phyloP scores from a whole-genome alignment of 2,797 vertebrate species.

The Gadopsis marmoratus region DNA sequence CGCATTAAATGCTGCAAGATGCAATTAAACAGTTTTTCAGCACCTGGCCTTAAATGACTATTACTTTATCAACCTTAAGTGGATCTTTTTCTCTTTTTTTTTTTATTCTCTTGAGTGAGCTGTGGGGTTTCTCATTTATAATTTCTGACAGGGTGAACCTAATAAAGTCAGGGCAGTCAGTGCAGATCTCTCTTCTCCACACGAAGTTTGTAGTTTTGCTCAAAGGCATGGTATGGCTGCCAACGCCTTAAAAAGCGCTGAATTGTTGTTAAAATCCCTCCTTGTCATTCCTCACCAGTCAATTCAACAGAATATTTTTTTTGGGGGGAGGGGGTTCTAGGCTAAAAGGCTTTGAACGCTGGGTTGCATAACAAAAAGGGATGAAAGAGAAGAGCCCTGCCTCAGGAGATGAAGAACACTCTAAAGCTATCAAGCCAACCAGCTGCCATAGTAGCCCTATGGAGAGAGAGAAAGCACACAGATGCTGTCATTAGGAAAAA shows the following conservation, averaged over 20 bases:
- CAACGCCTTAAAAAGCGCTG: constrained; percentile 1
- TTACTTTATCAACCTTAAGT: not conserved
- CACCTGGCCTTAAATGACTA: constrained; percentile 2
- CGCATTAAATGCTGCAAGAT: not conserved
- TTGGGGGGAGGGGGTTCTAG: not conserved
- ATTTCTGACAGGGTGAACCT: constrained; percentile 22
- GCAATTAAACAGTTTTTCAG: constrained; percentile 28
- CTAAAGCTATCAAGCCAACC: constrained; percentile 33
- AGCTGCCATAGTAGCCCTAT: constrained; percentile 47
- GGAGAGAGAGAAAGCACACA: constrained; percentile 32
- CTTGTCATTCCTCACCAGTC: constrained; percentile 1
- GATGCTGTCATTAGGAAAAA: constrained; percentile 38
- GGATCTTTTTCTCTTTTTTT: not conserved
- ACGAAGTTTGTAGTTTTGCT: constrained; percentile 17
- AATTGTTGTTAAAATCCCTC: not conserved
- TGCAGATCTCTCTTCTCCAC: constrained; percentile 9
- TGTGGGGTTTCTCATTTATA: constrained; percentile 19
- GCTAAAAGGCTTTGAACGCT: constrained; percentile 7
- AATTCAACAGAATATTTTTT: not conserved
- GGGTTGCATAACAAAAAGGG: constrained; percentile 2
- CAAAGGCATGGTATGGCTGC: not conserved
- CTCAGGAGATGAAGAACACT: constrained; percentile 28
- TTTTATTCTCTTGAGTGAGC: constrained; percentile 1
- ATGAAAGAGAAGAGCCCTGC: constrained; percentile 3
- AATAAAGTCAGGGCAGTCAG: constrained; percentile 28